A percentile compares a stretch with the other conserved stretches of the same genome.
Evolutionary conservation across 1,140 invertebrate genomes (phyloP).

Genomic region (Heliconius hermathena): DNA sequence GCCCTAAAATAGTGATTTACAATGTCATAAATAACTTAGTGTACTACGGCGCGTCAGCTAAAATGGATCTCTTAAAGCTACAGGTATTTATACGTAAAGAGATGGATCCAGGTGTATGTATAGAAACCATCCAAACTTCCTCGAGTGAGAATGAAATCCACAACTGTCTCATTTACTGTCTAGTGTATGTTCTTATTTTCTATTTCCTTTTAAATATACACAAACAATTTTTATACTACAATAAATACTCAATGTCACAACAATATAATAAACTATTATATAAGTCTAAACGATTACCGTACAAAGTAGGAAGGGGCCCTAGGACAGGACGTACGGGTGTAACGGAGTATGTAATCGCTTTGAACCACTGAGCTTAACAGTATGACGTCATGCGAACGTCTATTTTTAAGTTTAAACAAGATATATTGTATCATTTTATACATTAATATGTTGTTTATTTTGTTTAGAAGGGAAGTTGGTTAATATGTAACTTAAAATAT

Average conservation of each 20-base stretch:
- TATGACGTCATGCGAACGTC: not conserved
- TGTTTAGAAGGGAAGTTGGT: too few species aligned
- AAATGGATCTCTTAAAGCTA: too few species aligned
- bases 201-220: not conserved
- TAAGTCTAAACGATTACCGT: not conserved
- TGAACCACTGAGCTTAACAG: conserved; percentile 20
- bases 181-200: too few species aligned
- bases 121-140: not conserved
- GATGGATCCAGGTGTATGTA: too few species aligned
- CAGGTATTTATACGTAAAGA: too few species aligned
- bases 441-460: too few species aligned
- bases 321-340: not conserved
- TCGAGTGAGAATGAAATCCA: not conserved
- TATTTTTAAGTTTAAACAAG: conserved; percentile 11
- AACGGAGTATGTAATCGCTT: conserved; percentile 22
- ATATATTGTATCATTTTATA: not conserved
- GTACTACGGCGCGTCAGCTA: too few species aligned
- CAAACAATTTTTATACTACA: not conserved
- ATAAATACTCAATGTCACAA: not conserved
- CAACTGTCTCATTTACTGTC: not conserved
- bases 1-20: too few species aligned
- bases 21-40: too few species aligned
- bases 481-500: too few species aligned
- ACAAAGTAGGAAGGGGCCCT: not conserved
- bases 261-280: not conserved